Evolutionary conservation across 2,888 invertebrate genomes (phyloP).

Genomic region (Lithodes maja): DNA sequence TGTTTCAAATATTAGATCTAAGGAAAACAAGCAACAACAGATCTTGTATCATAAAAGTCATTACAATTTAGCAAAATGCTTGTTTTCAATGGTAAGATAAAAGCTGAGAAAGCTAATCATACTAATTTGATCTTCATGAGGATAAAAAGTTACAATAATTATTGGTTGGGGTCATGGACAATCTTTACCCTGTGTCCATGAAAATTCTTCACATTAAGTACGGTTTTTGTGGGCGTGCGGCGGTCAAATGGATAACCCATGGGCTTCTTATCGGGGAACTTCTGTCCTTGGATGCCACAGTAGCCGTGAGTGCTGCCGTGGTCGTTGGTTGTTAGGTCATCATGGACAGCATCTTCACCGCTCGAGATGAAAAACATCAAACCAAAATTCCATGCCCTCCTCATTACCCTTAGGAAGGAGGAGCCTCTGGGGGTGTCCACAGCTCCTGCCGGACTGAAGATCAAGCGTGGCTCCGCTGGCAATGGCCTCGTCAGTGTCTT

Average conservation of each 20-base stretch:
- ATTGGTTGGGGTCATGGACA: conserved; percentile 11
- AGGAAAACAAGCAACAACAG: too few relatives aligned
- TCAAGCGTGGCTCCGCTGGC: conserved; percentile 11
- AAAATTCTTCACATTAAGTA: conserved; percentile 58
- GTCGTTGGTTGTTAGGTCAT: conserved; percentile 37
- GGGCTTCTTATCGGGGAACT: conserved; percentile 80
- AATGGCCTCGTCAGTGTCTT: conserved; percentile 71
- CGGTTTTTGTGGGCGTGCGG: conserved; percentile 63
- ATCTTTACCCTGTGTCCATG: conserved; percentile 63
- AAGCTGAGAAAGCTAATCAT: too few relatives aligned
- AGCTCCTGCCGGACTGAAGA: conserved; percentile 74
- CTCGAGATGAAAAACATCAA: conserved; percentile 71
- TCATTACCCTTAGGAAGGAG: conserved; percentile 81
- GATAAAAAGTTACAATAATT: too few relatives aligned
- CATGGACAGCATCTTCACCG: conserved; percentile 45
- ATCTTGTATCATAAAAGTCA: too few relatives aligned
- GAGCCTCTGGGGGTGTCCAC: conserved; percentile 83
- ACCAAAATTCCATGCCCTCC: conserved; percentile 69
- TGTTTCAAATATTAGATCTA: too few relatives aligned
- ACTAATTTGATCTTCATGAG: too few relatives aligned
- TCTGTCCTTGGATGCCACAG: conserved; percentile 77
- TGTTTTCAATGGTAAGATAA: too few relatives aligned
- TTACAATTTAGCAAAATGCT: too few relatives aligned
- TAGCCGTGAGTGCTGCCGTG: conserved; percentile 74
- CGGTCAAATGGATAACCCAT: conserved; percentile 92